Percentiles rank a stretch among this genome's conserved stretches.
Conservation (phyloP, 2,113 vertebrate species). For the Prunella fulvescens region DNA sequence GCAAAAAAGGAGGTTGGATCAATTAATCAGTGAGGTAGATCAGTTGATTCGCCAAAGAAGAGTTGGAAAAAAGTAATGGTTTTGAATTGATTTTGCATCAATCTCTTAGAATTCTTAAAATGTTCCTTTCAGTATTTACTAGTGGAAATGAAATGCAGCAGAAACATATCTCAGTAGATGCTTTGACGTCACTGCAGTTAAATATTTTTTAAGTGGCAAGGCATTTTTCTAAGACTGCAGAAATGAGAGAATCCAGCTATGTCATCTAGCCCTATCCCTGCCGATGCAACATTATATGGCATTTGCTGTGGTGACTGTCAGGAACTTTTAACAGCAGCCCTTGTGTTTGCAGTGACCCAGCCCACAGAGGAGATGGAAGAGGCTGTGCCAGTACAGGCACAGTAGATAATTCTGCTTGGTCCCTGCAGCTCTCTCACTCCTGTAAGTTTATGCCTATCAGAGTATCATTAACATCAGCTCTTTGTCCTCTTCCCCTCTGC, state of each 20-base stretch:
- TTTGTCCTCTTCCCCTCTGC: background rate
- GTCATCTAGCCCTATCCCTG: background rate
- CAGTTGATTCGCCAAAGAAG: background rate
- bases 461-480: background rate
- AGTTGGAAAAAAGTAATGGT: background rate
- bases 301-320: background rate
- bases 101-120: background rate
- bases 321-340: background rate
- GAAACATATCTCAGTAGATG: background rate
- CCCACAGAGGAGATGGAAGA: background rate
- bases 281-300: rapidly evolving
- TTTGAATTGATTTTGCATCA: background rate
- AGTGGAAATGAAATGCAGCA: background rate
- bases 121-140: background rate
- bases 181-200: background rate
- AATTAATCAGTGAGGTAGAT: background rate
- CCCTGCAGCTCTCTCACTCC: background rate
- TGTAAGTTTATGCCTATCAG: background rate
- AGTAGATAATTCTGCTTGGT: background rate
- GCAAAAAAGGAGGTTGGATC: background rate
- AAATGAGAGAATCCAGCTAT: background rate
- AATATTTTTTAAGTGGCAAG: background rate
- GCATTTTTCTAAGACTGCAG: background rate
- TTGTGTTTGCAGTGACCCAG: background rate
- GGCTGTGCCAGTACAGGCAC: background rate